Percentiles rank a stretch among this genome's conserved stretches.
Conservation (phyloP, 2,888 invertebrate genomes). For the Cancer borealis region DNA sequence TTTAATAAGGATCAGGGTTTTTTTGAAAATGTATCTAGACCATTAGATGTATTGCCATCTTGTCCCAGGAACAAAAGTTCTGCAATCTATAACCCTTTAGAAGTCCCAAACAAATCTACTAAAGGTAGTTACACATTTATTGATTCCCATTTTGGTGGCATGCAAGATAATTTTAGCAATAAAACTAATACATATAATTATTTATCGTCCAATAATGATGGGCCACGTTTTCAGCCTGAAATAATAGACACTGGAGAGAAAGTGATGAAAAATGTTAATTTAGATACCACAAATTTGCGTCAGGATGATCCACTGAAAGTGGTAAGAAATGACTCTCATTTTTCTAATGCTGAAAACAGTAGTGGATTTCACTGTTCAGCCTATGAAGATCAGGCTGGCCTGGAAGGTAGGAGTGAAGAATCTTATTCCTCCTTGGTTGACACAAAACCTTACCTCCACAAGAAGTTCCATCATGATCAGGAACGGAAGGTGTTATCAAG, state of each 20-base stretch:
- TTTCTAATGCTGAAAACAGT: neutral
- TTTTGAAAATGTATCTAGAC: neutral
- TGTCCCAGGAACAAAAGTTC: neutral
- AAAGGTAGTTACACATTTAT: neutral
- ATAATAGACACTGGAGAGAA: neutral
- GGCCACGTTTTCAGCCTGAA: neutral
- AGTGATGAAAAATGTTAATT: neutral
- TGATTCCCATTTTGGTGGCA: neutral
- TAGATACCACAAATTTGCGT: neutral
- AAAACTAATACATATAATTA: neutral
- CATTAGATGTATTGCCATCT: neutral
- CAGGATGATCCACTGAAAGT: neutral
- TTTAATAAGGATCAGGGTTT: neutral
- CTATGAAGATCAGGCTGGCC: neutral
- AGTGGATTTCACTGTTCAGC: neutral
- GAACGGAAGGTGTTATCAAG: conserved; percentile 58
- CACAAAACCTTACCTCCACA: conserved; percentile 70
- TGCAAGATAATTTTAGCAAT: neutral
- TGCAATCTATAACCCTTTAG: neutral
- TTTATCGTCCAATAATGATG: neutral
- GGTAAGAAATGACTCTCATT: neutral
- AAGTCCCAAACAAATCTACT: neutral
- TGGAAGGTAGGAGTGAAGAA: neutral
- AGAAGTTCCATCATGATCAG: conserved; percentile 76
- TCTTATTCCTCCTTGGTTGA: neutral